Evolutionary conservation across 1,140 invertebrate genomes (phyloP).

Genomic region (Drosophila triauraria): DNA sequence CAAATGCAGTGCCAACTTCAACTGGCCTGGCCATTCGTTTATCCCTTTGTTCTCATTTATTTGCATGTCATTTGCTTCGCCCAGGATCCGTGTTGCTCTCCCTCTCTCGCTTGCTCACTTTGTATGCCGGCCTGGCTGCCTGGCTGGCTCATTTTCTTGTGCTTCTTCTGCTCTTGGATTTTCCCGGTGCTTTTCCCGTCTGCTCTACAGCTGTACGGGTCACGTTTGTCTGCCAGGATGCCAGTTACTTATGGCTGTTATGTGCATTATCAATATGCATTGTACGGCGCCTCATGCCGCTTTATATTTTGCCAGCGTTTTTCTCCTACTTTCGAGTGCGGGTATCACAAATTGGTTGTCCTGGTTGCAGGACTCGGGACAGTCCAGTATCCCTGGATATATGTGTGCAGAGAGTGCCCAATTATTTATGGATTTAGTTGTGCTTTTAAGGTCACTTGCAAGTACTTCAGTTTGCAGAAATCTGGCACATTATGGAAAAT

Average conservation of each 20-base stretch:
- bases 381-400: background rate
- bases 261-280: slow-evolving; percentile 83
- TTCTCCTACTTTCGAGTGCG: slow-evolving; percentile 27
- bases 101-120: slow-evolving; percentile 1
- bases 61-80: slow-evolving; percentile 78
- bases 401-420: background rate
- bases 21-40: slow-evolving; percentile 71
- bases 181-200: slow-evolving; percentile 14
- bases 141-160: slow-evolving; percentile 27
- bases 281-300: slow-evolving; percentile 50
- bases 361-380: slow-evolving; percentile 8
- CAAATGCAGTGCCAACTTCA: slow-evolving; percentile 59
- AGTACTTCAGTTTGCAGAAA: background rate
- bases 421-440: slow-evolving; percentile 32
- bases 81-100: slow-evolving; percentile 10
- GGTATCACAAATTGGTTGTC: slow-evolving; percentile 41
- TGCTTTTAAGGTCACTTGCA: background rate
- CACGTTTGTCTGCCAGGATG: slow-evolving; percentile 77
- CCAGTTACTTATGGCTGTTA: slow-evolving; percentile 79
- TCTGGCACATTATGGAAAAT: background rate
- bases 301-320: slow-evolving; percentile 68
- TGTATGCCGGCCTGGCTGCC: background rate
- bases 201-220: slow-evolving; percentile 44
- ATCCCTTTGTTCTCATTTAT: slow-evolving; percentile 82
- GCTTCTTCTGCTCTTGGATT: slow-evolving; percentile 19